phyloP scores from a whole-genome alignment of 2,797 vertebrate species.

The Gymnodraco acuticeps region DNA sequence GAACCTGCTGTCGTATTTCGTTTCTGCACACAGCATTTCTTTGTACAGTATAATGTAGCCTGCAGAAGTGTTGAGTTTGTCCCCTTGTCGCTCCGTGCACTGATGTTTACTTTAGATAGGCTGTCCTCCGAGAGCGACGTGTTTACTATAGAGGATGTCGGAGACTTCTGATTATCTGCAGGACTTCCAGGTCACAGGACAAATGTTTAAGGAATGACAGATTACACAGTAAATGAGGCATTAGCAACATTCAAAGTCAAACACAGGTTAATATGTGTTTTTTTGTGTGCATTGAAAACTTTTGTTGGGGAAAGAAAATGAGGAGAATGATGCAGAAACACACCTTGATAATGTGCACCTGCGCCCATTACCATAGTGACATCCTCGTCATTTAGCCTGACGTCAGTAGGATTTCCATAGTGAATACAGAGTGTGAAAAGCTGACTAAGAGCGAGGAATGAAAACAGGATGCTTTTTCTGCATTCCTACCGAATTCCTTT shows the following conservation, averaged over 20 bases:
- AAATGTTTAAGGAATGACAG: slow-evolving; percentile 33
- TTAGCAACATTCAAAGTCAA: slow-evolving; percentile 6
- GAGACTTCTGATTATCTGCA: slow-evolving; percentile 51
- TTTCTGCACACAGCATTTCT: slow-evolving; percentile 19
- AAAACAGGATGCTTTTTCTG: slow-evolving; percentile 86
- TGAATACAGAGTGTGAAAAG: slow-evolving; percentile 52
- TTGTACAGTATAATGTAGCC: slow-evolving; percentile 3
- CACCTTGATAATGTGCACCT: slow-evolving; percentile 31
- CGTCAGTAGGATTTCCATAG: slow-evolving; percentile 43
- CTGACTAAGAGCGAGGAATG: slow-evolving; percentile 74
- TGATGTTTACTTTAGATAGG: slow-evolving; percentile 73
- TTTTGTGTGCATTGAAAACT: neutral
- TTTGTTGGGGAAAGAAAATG: neutral
- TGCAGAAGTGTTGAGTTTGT: slow-evolving; percentile 35
- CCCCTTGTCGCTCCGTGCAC: slow-evolving; percentile 30
- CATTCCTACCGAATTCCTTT: slow-evolving; percentile 82
- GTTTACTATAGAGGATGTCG: slow-evolving; percentile 61
- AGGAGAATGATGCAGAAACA: neutral
- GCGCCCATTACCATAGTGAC: slow-evolving; percentile 15
- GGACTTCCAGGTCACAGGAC: slow-evolving; percentile 49
- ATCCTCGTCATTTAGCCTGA: slow-evolving; percentile 47
- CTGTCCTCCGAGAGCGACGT: slow-evolving; percentile 29
- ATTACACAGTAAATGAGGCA: neutral
- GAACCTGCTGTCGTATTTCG: neutral
- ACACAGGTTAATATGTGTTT: neutral